Evolutionary conservation across 2,113 vertebrate genomes (phyloP).

Genomic region (Erythrocercus mccallii): DNA sequence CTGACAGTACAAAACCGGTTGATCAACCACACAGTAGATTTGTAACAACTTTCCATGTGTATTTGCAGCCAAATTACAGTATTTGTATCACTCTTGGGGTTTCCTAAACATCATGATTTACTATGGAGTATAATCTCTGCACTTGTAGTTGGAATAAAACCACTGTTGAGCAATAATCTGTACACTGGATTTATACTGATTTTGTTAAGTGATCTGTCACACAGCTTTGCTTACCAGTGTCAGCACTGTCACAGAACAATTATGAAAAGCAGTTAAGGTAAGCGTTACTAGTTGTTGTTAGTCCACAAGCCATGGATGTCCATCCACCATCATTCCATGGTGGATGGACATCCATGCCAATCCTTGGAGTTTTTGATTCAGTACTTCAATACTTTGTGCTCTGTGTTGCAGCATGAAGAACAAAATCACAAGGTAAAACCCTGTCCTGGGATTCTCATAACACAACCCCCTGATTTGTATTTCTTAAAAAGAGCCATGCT

Average conservation of each 20-base stretch:
- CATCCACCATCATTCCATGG: neutral
- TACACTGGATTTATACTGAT: neutral
- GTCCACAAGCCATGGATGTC: neutral
- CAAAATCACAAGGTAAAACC: neutral
- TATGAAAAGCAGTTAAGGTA: neutral
- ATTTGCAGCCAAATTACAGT: slow-evolving; percentile 7
- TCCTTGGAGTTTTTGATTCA: neutral
- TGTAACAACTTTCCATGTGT: neutral
- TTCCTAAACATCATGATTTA: neutral
- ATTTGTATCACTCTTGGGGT: neutral
- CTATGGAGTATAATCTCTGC: neutral
- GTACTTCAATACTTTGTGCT: neutral
- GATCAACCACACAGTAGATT: slow-evolving; percentile 15
- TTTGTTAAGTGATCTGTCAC: neutral
- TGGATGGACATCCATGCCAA: neutral
- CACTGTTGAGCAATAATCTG: neutral
- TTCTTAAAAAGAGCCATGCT: neutral
- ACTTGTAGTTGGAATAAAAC: neutral
- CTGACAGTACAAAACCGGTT: slow-evolving; percentile 46
- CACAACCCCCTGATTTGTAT: neutral
- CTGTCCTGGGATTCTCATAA: neutral
- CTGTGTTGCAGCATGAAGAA: neutral
- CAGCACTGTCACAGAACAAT: neutral
- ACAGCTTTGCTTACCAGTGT: neutral
- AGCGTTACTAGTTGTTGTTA: neutral